Percentiles rank a stretch among this genome's conserved stretches.
Evolutionary conservation across 64 coral and sea anemone species (phyloP).

Genomic region (Porites australiensis): DNA sequence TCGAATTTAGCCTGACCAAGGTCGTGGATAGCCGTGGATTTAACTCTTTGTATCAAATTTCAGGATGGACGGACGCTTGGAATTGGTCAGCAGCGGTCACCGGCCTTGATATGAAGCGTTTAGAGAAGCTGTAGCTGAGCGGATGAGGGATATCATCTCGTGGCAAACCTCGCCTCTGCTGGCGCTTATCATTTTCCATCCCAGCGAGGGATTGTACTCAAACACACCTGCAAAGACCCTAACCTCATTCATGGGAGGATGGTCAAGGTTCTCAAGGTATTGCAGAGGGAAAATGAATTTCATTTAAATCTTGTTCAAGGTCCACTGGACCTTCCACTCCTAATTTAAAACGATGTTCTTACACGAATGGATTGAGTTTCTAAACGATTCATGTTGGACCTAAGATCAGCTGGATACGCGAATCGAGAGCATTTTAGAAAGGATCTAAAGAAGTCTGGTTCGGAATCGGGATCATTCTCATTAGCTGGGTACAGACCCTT

Average conservation of each 20-base stretch:
- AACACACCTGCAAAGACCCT: constrained; percentile 2
- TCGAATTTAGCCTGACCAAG: constrained; percentile 52
- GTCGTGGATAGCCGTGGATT: constrained; percentile 63
- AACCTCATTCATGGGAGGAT: neutral
- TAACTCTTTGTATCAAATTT: constrained; percentile 51
- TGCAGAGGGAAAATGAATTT: constrained; percentile 53
- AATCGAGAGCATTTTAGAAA: constrained; percentile 33
- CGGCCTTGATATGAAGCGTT: constrained; percentile 34
- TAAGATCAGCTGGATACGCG: constrained; percentile 31
- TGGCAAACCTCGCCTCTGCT: constrained; percentile 57
- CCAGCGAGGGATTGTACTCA: constrained; percentile 56
- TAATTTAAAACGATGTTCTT: constrained; percentile 78
- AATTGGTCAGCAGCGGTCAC: constrained; percentile 22
- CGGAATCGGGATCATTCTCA: neutral
- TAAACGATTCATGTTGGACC: constrained; percentile 18
- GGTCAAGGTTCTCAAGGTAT: constrained; percentile 59
- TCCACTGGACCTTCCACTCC: constrained; percentile 65
- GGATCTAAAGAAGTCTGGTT: constrained; percentile 53
- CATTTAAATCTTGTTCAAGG: constrained; percentile 13
- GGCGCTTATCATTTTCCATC: constrained; percentile 71
- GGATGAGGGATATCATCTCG: constrained; percentile 52
- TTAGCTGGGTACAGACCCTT: too few species aligned
- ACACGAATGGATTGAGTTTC: constrained; percentile 73
- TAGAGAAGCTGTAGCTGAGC: neutral
- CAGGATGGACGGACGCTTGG: constrained; percentile 47